Conservation (phyloP, 2,888 invertebrate species). For the Noctua janthe region DNA sequence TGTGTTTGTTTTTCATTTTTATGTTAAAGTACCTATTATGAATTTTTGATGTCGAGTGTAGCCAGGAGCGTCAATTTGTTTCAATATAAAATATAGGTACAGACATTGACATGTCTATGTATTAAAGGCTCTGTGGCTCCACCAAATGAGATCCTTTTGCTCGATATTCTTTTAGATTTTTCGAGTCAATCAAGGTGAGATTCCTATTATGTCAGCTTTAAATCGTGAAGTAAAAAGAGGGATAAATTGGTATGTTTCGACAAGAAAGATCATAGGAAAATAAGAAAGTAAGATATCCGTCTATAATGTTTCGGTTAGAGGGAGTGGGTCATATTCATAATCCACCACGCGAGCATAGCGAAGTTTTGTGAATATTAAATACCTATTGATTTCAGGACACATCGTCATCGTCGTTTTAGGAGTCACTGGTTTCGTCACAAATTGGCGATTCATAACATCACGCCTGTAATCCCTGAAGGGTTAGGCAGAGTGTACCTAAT, state of each 20-base stretch:
- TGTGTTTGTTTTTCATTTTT: conserved; percentile 2
- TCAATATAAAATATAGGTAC: neutral
- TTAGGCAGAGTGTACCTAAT: too few relatives aligned
- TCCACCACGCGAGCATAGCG: too few relatives aligned
- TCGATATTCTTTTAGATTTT: conserved; percentile 45
- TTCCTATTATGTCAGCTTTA: conserved; percentile 7
- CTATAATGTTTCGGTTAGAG: too few relatives aligned
- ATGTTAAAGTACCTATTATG: neutral
- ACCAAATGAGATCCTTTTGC: conserved; percentile 38
- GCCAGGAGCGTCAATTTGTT: neutral
- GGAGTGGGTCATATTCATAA: too few relatives aligned
- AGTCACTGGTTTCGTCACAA: too few relatives aligned
- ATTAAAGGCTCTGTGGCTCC: conserved; percentile 13
- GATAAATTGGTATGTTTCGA: neutral
- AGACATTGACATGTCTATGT: neutral
- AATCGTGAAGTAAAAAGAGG: neutral
- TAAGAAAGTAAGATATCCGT: neutral
- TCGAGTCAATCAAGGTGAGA: conserved; percentile 33
- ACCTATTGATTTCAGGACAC: too few relatives aligned
- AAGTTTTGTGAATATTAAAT: too few relatives aligned
- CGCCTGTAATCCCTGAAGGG: too few relatives aligned
- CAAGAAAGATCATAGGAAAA: neutral
- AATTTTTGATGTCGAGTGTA: neutral
- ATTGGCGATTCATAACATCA: too few relatives aligned
- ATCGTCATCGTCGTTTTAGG: too few relatives aligned